phyloP scores from a whole-genome alignment of 1,140 invertebrate genomes.

The Meloidogyne hapla region DNA sequence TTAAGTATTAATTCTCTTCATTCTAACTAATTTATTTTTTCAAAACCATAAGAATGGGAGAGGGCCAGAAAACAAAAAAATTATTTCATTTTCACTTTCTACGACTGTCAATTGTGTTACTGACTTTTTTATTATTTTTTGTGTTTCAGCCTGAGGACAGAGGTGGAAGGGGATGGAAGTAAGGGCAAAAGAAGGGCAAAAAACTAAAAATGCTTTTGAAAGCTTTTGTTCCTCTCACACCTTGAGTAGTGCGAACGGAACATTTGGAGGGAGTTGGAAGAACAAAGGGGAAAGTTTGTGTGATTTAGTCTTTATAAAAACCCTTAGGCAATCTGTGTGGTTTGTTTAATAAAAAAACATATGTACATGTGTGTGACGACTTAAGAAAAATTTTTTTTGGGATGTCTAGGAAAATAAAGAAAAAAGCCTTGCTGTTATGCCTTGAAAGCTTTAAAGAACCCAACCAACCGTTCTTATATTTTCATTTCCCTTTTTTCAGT shows the following conservation, averaged over 20 bases:
- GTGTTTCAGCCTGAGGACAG: not conserved
- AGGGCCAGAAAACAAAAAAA: not conserved
- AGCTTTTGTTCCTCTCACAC: not conserved
- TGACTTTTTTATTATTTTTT: not conserved
- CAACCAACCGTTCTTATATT: too few relatives aligned
- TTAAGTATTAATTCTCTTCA: not conserved
- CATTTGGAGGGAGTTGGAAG: too few relatives aligned
- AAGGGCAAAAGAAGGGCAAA: not conserved
- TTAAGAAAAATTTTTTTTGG: too few relatives aligned
- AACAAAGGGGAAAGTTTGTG: too few relatives aligned
- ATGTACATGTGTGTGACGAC: too few relatives aligned
- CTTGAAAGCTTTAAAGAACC: too few relatives aligned
- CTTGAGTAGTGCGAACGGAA: too few relatives aligned
- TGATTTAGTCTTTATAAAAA: too few relatives aligned
- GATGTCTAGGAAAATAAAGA: too few relatives aligned
- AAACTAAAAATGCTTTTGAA: not conserved
- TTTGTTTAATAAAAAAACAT: too few relatives aligned
- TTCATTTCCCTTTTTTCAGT: not conserved
- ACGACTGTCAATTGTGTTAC: not conserved
- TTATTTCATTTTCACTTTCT: not conserved
- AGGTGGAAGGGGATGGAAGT: not conserved
- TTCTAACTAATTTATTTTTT: constrained; percentile 2
- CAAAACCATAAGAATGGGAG: not conserved
- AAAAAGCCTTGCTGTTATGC: too few relatives aligned
- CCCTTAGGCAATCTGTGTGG: too few relatives aligned